Evolutionary conservation across 2,113 vertebrate species (phyloP), one percentile per base, ranked within the genome.

Genomic region (Neodontobutis hainanensis): DNA sequence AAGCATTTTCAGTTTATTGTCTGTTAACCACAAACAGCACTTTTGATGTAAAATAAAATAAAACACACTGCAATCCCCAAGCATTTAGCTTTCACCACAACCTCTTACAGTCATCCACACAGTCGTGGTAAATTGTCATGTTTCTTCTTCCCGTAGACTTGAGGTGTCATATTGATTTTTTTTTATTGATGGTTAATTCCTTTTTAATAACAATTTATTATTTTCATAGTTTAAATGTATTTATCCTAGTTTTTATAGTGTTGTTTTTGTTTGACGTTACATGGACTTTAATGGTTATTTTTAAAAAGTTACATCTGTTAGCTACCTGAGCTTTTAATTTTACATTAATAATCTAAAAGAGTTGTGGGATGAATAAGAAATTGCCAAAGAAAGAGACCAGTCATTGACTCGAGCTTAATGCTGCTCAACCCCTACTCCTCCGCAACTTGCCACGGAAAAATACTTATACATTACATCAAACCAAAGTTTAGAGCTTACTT

Each of bases 41-140:
- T 58, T n/a, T 58, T 35, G 36, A 58, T 58, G 15, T 58, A 43
- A 58, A 58, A 40, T 58, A 16, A 27, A 27, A 27, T 27, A 43
- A 43, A 58, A 58, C 6, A 35, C 56, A 58, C 38, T 58, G 56
- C 36, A 43, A 16, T 43, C 15, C 6, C 7, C 35, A 57, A 57
- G 32, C 38, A 40, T 58, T 58, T 11, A 8, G 56, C 56, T 58
- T 36, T 56, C 53, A 8, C 38, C 56, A 58, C 56, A 58, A 40
- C 15, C 36, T 58, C n/a, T 58, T 58, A 43, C 56, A 43, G 56
- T 58, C 56, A 42, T 58, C 52, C 52, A 55, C 34, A 36, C 52
- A 38, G 34, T 55, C 38, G 34, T 55, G 36, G 52, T 55, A 55
- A 55, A 55, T n/a, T n/a, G 52, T 55, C 52, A 55, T 55, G 12